These are phyloP conservation scores for Pholis gunnellus DNA, from an alignment of 2,113 vertebrate species.

Conservation along the genomic window DNA sequence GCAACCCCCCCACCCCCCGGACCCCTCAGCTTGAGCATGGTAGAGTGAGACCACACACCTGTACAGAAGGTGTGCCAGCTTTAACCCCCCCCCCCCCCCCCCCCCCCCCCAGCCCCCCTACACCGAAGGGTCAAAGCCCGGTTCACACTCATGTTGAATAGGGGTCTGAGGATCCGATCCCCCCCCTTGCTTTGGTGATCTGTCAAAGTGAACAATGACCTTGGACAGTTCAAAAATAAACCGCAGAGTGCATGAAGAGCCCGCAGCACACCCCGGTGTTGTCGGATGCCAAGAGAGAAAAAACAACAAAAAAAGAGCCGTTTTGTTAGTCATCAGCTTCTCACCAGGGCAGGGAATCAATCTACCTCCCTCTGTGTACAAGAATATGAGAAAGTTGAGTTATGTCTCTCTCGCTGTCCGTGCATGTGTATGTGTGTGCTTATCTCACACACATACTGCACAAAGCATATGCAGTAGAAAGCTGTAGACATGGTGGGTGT, in stretches of 20 bases:
- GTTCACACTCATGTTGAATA: conserved; percentile 47
- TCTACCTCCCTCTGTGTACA: conserved; percentile 69
- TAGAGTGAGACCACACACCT: conserved; percentile 72
- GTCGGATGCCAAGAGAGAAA: conserved; percentile 73
- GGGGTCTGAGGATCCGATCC: conserved; percentile 37
- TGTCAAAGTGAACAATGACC: conserved; percentile 71
- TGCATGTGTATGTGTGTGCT: not conserved
- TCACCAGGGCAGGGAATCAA: conserved; percentile 73
- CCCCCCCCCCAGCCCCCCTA: not conserved
- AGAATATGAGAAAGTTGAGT: conserved; percentile 70
- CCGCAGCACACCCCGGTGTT: conserved; percentile 64
- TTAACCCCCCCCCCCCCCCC: conserved; percentile 16
- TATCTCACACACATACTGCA: not conserved
- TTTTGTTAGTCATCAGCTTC: conserved; percentile 80
- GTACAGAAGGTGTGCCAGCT: conserved; percentile 33
- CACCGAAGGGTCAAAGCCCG: conserved; percentile 42
- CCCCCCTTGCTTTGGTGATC: conserved; percentile 42
- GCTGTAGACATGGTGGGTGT: conserved; percentile 42
- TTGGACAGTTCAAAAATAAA: conserved; percentile 73
- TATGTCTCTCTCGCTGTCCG: conserved; percentile 44
- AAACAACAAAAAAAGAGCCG: conserved; percentile 43
- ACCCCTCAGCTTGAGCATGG: conserved; percentile 25
- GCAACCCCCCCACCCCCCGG: conserved; percentile 19
- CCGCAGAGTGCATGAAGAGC: conserved; percentile 64
- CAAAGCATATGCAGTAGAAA: conserved; percentile 44